A percentile compares a stretch with the other conserved stretches of the same genome.
phyloP scores from a whole-genome alignment of 2,888 invertebrate genomes.

The Thysanoteuthis rhombus region DNA sequence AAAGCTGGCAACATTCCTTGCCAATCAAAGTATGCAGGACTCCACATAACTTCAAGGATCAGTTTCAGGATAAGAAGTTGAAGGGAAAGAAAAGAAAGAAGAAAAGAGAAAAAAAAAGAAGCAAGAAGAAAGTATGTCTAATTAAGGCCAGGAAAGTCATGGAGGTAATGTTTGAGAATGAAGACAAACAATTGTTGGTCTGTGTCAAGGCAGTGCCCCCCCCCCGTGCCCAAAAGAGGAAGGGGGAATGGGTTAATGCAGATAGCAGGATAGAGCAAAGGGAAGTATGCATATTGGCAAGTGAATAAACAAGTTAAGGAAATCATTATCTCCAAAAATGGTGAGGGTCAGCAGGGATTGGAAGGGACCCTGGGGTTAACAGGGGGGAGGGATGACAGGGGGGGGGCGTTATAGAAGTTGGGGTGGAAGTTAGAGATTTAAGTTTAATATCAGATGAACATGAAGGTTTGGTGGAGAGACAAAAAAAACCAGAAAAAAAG shows the following conservation, averaged over 20 bases:
- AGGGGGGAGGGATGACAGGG: too few relatives aligned
- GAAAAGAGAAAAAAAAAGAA: background rate
- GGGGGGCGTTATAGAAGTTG: too few relatives aligned
- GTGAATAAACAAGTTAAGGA: background rate
- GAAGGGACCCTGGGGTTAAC: too few relatives aligned
- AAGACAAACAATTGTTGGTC: background rate
- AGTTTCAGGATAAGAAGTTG: background rate
- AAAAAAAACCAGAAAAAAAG: too few relatives aligned
- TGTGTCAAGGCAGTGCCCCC: background rate
- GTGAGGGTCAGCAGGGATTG: background rate
- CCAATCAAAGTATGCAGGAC: background rate
- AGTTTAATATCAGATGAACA: too few relatives aligned
- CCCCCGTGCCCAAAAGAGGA: too few relatives aligned
- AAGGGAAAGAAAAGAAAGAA: background rate
- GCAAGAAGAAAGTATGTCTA: background rate
- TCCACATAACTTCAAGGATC: background rate
- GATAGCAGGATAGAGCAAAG: background rate
- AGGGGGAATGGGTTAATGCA: background rate
- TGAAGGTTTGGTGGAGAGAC: too few relatives aligned
- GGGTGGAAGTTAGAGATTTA: too few relatives aligned
- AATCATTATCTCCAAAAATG: background rate
- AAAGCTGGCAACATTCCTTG: background rate
- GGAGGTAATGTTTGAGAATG: background rate
- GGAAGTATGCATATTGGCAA: background rate
- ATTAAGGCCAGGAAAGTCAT: background rate